Evolutionary conservation across 2,797 vertebrate species (phyloP), one percentile per base, ranked within the genome.

Genomic region (Lagodon rhomboides): DNA sequence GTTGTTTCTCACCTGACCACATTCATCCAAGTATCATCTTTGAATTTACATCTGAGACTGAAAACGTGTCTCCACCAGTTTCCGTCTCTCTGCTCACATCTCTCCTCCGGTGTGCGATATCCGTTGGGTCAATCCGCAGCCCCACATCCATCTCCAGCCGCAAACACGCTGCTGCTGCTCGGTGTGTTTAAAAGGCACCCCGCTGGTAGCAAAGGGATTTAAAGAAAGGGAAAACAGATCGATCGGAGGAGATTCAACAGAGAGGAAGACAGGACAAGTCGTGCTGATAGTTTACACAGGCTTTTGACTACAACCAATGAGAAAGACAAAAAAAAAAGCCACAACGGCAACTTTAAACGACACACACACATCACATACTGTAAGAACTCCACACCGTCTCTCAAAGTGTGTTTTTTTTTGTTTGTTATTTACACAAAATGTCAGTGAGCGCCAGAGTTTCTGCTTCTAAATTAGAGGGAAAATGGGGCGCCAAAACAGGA

Each of bases 211-310:
- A 49, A 62, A 60, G 47, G 61, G 81, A 70, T 69, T 77, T 25
- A 53, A 58, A 66, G 61, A 81, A 79, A 77, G 71, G 34, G 63
- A 85, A 85, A 80, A 87, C 75, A 73, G 72, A 89, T 85, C 27
- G 38, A 85, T 78, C 50, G 15, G 55, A 69, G 78, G 71, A 67
- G 25, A 73, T 59, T 76, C 61, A 77, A 68, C 53, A 67, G 30
- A 53, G 55, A 68, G 74, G 51, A 71, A 73, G 80, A 49, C 51
- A 22, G 72, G 44, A 79, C 46, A 59, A 76, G 68, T 51, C 49
- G 75, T 46, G 56, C 38, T 77, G 34, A 30, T 73, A 58, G 72
- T 82, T 82, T 30, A 72, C 58, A 59, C 18, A 80, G 61, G 44
- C 54, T 65, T 79, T 77, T 66, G 47, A 77, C 82, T 59, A 58